Base-by-base conservation (phyloP, 2,113 vertebrate species). In the Prochilodus magdalenae region DNA sequence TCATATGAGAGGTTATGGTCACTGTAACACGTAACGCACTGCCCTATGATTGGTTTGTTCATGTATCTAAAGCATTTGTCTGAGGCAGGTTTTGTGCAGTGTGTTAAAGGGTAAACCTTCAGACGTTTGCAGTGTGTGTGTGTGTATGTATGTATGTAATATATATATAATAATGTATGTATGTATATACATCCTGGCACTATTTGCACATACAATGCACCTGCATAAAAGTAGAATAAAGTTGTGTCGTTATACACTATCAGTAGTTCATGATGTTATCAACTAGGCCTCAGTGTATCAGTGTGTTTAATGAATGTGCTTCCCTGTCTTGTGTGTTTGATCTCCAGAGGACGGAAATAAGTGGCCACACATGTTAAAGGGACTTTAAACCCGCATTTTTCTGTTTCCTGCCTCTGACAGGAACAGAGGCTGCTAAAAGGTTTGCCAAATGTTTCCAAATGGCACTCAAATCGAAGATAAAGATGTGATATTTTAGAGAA, bases 321-420 rank as follows among this genome's bases (percentile, higher is more conserved):
- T 60, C 55, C 33, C 66, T 59, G 30, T 22, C 6, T 33, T 51
- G 55, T 22, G 44, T 14, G 30, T 73, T 73, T 60, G 70, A 53
- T 63, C 7, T 80, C 22, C n/a, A 30, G 67, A 49, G 53, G 27
- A 60, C 60, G 55, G 70, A 73, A 33, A 66, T 27, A 33, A 1
- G 71, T n/a, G 40, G 18, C n/a, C 16, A 60, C 73, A 44, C 73
- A 75, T 15, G 29, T 33, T 51, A 15, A 29, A 80, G 27, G 57
- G 70, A 73, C 79, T 55, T 81, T 74, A 59, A 8, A 26, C 70
- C 15, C 55, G 57, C 11, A 13, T 60, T 13, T 44, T 14, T 51
- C 1, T 16, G 15, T 16, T 13, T 1, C 14, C 49, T 51, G 14
- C 14, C 15, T 10, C 47, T 76, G 29, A 63, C 13, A 60, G n/a